Evolutionary conservation across 2,113 vertebrate genomes (phyloP).

Genomic region (Callipepla californica): DNA sequence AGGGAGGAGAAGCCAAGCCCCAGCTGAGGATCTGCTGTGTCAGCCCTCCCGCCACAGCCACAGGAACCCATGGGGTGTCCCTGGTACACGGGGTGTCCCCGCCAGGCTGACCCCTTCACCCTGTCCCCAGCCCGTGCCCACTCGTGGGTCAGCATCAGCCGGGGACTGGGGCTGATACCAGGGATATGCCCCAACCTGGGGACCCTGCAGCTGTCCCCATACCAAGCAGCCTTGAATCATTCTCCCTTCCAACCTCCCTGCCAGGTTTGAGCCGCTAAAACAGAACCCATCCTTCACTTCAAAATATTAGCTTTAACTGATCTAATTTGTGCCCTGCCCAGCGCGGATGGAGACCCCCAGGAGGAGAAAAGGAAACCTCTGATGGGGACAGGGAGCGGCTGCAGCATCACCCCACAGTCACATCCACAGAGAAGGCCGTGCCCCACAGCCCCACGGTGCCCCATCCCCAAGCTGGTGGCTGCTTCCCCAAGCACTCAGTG

Average conservation of each 20-base stretch:
- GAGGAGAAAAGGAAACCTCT: not conserved
- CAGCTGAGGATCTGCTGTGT: not conserved
- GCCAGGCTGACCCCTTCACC: not conserved
- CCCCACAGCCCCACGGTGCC: rapidly evolving
- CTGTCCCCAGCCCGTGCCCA: not conserved
- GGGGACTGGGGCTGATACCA: not conserved
- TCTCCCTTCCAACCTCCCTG: not conserved
- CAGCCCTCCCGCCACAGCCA: not conserved
- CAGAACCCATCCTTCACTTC: not conserved
- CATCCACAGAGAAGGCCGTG: not conserved
- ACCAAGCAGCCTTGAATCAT: rapidly evolving
- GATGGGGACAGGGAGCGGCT: not conserved
- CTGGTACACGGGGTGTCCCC: rapidly evolving
- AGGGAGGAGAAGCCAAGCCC: not conserved
- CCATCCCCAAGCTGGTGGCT: not conserved
- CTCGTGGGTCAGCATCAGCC: rapidly evolving
- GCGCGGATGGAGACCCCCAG: not conserved
- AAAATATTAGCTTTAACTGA: not conserved
- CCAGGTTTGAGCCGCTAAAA: not conserved
- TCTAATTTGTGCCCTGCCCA: not conserved
- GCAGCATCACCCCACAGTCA: not conserved
- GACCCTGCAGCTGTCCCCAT: not conserved
- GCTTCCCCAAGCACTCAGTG: rapidly evolving
- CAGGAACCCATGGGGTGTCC: rapidly evolving
- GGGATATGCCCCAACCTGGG: not conserved